Evolutionary conservation across 2,113 vertebrate species (phyloP), one percentile per base, ranked within the genome.

Genomic region (Hepsetus odoe): DNA sequence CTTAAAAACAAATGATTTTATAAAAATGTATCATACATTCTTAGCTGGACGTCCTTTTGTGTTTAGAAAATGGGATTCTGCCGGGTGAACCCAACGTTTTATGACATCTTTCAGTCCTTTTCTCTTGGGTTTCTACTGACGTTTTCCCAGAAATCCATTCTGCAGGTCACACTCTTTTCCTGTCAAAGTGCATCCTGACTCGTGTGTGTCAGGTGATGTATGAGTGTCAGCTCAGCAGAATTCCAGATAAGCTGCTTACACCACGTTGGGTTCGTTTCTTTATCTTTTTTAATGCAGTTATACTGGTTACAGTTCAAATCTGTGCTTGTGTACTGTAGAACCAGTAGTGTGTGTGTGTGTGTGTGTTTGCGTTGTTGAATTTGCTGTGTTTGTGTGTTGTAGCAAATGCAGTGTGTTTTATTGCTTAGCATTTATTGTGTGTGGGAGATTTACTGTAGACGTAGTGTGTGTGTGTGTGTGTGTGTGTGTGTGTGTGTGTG

Each of bases 121-220:
- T 24, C 18, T 10, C 3, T 42, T 32, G n/a, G 26, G 58, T 61
- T 61, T 61, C 26, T 44, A 32, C 13, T 77, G 38, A 32, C 38
- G 16, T 28, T 77, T 69, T 77, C 24, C 64, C 65, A 68, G 64
- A 69, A 59, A 18, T 6, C 64, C 28, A 33, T 12, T 20, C 30
- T 33, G 59, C 30, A 69, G 51, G 65, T 59, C 51, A 59, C 35
- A 40, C 69, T 38, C 64, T 68, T 38, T 66, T 66, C 44, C 49
- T 76, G n/a, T 64, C 30, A 18, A 28, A 64, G 3, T 49, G 42
- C 28, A 3, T 74, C 26, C 26, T 61, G 2, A 62, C 38, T 42
- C 18, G 13, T 30, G 64, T 22, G 4, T 44, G 64, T 44, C 74
- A 44, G 64, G 49, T 42, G 72, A 26, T 22, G 22, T n/a, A 55